Conservation (phyloP, 1,140 invertebrate genomes). For the Samia ricini region DNA sequence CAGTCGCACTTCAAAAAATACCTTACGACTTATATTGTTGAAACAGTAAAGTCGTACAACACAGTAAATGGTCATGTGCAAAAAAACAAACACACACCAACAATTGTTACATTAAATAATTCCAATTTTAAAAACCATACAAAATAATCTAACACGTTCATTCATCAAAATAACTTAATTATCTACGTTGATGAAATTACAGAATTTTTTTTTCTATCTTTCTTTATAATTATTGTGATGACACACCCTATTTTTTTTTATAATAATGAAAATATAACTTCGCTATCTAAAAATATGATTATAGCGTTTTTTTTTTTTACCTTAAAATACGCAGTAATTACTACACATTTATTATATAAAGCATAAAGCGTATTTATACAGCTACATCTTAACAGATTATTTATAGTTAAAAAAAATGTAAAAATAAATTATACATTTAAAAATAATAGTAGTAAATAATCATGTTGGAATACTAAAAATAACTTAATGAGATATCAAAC, state of each 20-base stretch:
- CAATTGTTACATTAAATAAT: conserved; percentile 24
- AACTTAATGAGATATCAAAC: conserved; percentile 27
- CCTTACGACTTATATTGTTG: conserved; percentile 30
- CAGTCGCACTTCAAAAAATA: conserved; percentile 54
- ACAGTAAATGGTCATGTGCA: conserved; percentile 41
- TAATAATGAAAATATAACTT: neutral
- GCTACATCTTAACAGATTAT: conserved; percentile 54
- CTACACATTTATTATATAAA: conserved; percentile 47
- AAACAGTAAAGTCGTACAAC: conserved; percentile 38
- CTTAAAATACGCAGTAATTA: neutral
- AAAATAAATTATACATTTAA: conserved; percentile 63
- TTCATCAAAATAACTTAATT: neutral
- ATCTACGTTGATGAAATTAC: no score
- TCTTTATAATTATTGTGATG: neutral
- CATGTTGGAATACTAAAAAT: conserved; percentile 36
- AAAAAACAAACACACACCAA: conserved; percentile 51
- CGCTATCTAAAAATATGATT: neutral
- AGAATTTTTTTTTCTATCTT: no score
- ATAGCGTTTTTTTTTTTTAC: neutral
- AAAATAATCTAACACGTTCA: neutral
- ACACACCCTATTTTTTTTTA: neutral
- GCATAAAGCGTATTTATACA: conserved; percentile 64
- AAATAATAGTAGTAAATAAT: conserved; percentile 41
- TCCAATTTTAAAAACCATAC: no score
- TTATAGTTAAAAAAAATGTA: conserved; percentile 52